Evolutionary conservation across 2,797 vertebrate species (phyloP), one percentile per base, ranked within the genome.

Genomic region (Hafferia zeledoni): DNA sequence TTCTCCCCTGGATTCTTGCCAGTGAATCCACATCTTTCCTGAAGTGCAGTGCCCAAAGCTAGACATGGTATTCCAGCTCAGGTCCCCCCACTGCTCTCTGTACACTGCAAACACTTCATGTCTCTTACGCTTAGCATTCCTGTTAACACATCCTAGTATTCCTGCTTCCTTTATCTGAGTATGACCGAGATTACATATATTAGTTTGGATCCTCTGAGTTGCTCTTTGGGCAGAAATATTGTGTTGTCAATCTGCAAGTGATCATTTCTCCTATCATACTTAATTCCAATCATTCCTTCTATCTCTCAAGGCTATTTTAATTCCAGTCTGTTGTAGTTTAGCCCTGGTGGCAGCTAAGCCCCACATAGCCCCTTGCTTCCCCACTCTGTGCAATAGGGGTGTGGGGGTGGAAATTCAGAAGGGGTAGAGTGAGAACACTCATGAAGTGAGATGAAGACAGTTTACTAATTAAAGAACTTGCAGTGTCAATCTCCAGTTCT

Each of bases 1-100:
- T 67, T 91, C 76, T 72, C 72, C 35, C n/a, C 76, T 94, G 93
- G 91, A 88, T 50, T 71, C 68, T 88, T 55, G 93, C 95, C 95
- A 95, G 6, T n/a, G 70, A 50, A 93, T 93, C 72, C 65, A 71
- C 69, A 71, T 81, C 69, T 93, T 87, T 61, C 87, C 61, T 65
- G 69, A 87, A 71, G 61, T 8, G 30, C 30, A 24, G 57, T 92
- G 79, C 89, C 87, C 89, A 83, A 60, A 89, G 70, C 85, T 56
- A 63, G 72, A 44, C 53, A 39, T 15, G 24, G 41, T 33, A 31
- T 47, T 85, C 35, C 52, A 83, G 75, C 65, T 56, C 76, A 80
- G 76, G 49, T n/a, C 22, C 11, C 28, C 50, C 18, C 49, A 23
- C 33, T 68, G n/a, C 44, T 68, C 44, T 56, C 60, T 70, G 44